phyloP scores from a whole-genome alignment of 2,888 invertebrate genomes.

The Ashinkailepas kermadecensis region DNA sequence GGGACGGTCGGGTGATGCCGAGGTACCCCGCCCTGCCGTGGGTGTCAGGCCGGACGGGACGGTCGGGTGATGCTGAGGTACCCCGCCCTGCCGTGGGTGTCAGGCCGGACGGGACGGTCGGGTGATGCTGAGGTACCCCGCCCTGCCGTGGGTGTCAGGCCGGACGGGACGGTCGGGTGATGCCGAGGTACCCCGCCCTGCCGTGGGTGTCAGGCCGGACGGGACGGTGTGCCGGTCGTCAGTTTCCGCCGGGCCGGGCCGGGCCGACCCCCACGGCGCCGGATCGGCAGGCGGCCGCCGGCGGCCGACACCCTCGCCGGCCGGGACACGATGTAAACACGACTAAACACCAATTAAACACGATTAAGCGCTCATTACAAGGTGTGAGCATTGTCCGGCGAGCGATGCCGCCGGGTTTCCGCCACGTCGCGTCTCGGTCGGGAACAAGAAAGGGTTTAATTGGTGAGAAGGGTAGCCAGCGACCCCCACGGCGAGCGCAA shows the following conservation, averaged over 20 bases:
- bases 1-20: too few relatives aligned
- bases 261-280: neutral
- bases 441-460: conserved; percentile 13
- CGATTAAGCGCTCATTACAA: conserved; percentile 19
- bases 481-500: neutral
- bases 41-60: too few relatives aligned
- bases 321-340: neutral
- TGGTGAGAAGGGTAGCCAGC: neutral
- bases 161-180: too few relatives aligned
- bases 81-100: too few relatives aligned
- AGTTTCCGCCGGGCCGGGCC: neutral
- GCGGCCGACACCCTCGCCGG: neutral
- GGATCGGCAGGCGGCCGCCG: neutral
- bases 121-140: too few relatives aligned
- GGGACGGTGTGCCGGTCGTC: too few relatives aligned
- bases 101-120: too few relatives aligned
- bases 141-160: too few relatives aligned
- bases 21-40: too few relatives aligned
- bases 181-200: too few relatives aligned
- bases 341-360: conserved; percentile 21
- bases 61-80: too few relatives aligned
- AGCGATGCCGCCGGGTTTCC: neutral
- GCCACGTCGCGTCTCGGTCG: neutral
- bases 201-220: too few relatives aligned
- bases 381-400: neutral